Evolutionary conservation across 2,888 invertebrate species (phyloP), one percentile per base, ranked within the genome.

Genomic region (Lasioglossum morio): DNA sequence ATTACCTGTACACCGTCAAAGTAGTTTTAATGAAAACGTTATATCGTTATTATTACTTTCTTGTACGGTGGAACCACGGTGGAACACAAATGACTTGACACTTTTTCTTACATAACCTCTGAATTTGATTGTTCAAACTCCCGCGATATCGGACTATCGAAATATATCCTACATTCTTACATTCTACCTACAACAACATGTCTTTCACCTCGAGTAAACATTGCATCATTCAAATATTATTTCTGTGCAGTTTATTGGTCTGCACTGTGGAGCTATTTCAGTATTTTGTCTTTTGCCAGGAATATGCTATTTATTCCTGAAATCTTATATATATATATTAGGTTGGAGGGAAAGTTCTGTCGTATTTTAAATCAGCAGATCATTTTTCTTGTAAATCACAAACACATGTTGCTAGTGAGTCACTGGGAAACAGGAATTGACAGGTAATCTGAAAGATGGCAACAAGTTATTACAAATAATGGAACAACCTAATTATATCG

Each of bases 261-360:
- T 16, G 30, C n/a, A 34, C 63, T 48, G 30, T 37, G 34, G 3
- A 66, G 34, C 66, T 27, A 53, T 43, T 78, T 70, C n/a, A 72
- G 75, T 76, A 75, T 85, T 87, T 82, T 63, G 70, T 48, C 40
- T 85, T 87, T 80, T 63, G 70, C 48, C 40, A 79, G 77, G 66
- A 10, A 16, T 46, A 34, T 69, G 12, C n/a, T 48, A 72, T 19
- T 34, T 60, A 72, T 48, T 72, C 60, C 40, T 72, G 27, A 79
- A 23, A 7, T 63, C n/a, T n/a, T n/a, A 10, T 37, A 69, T 19
- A 7, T 60, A 46, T 46, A 16, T 46, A 16, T 43, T 43, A 43
- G 14, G 14, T 43, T 43, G 4, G 14, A 43, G 43, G 43, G 14
- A 43, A 43, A 43, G 43, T 43, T 43, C 4, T 43, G 43, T 14